Percentiles rank a stretch among this genome's conserved stretches.
These are phyloP conservation scores for Hiodon alosoides DNA, from an alignment of 2,113 vertebrate species.

Conservation along the genomic window DNA sequence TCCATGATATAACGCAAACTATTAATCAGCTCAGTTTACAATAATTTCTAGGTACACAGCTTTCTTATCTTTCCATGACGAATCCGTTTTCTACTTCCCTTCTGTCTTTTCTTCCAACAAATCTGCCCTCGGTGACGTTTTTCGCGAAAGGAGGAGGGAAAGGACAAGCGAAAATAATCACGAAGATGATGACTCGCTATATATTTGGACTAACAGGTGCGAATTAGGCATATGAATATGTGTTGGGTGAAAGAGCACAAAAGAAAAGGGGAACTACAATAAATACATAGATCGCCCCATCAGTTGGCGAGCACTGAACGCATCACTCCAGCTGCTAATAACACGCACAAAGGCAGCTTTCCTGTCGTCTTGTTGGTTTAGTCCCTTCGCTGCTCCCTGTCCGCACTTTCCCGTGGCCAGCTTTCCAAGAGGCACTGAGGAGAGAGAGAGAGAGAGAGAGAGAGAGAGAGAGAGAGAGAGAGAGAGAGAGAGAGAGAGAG, in stretches of 20 bases:
- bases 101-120: constrained; percentile 2
- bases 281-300: neutral
- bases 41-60: constrained; percentile 7
- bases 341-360: neutral
- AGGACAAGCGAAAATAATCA: neutral
- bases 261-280: neutral
- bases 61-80: constrained; percentile 13
- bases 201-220: neutral
- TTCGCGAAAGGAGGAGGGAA: neutral
- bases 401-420: constrained; percentile 36
- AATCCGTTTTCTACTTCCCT: constrained; percentile 7
- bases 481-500: constrained; percentile 23
- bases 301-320: neutral
- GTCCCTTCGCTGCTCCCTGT: neutral
- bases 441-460: constrained; percentile 18
- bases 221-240: constrained; percentile 2
- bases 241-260: neutral
- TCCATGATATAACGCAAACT: neutral
- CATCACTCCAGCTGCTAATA: neutral
- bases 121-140: neutral
- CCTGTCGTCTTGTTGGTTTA: neutral
- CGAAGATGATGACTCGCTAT: neutral
- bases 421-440: constrained; percentile 41
- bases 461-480: constrained; percentile 19
- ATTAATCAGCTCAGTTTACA: neutral